A percentile compares a stretch with the other conserved stretches of the same genome.
phyloP scores from a whole-genome alignment of 1,140 invertebrate genomes.

The Bombus sibiricus region DNA sequence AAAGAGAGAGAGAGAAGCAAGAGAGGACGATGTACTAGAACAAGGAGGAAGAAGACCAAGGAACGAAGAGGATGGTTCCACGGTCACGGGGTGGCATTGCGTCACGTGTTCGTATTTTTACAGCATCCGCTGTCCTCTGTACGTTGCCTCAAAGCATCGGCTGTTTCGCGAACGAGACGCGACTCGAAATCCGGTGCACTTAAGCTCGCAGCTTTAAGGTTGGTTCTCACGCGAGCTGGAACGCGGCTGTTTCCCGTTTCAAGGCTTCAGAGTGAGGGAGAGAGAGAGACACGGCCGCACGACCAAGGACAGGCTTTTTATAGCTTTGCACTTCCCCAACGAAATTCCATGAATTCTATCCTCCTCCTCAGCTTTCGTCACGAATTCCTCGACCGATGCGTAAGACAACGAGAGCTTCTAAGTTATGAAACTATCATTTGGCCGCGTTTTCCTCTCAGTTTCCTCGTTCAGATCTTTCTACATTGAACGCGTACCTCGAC shows the following conservation, averaged over 20 bases:
- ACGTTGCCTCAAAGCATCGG: neutral
- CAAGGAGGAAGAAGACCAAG: neutral
- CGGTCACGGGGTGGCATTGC: neutral
- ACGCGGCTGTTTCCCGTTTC: slow-evolving; percentile 32
- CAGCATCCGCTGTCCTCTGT: neutral
- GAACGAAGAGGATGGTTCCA: neutral
- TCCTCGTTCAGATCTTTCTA: neutral
- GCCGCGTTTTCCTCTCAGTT: neutral
- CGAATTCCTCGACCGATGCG: neutral
- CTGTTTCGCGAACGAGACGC: neutral
- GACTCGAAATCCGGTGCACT: slow-evolving; percentile 27
- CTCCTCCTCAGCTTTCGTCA: neutral
- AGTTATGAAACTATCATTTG: neutral
- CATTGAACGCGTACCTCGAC: too few species aligned
- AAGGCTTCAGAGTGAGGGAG: neutral
- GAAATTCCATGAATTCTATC: neutral
- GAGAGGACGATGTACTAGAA: neutral
- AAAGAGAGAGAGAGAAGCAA: neutral
- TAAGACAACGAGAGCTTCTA: slow-evolving; percentile 1
- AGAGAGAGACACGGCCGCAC: neutral
- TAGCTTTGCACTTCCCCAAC: neutral
- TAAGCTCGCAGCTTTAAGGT: slow-evolving; percentile 24
- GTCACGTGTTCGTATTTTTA: neutral
- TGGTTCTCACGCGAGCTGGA: slow-evolving; percentile 4
- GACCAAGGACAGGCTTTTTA: slow-evolving; percentile 21